These are phyloP conservation scores for Strigamia transsilvanica DNA, from an alignment of 2,888 invertebrate genomes.

Conservation along the genomic window DNA sequence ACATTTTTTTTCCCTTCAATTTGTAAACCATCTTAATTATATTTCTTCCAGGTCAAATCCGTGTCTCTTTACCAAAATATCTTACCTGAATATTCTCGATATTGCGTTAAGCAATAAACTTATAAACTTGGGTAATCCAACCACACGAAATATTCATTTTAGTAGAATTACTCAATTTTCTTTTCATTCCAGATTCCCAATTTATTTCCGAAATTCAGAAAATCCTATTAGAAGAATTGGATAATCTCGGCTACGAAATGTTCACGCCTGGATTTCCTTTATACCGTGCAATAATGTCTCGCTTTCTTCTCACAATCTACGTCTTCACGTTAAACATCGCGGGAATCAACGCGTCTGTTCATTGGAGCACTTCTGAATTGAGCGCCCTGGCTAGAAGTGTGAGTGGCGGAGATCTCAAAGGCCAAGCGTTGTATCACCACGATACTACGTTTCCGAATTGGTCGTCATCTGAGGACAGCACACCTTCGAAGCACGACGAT, in stretches of 20 bases:
- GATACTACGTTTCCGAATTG: constrained; percentile 5
- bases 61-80: constrained; percentile 53
- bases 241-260: neutral
- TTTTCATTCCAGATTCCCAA: neutral
- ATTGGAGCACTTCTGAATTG: constrained; percentile 50
- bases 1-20: neutral
- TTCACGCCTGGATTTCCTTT: constrained; percentile 11
- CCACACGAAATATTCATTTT: neutral
- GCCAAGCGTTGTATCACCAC: neutral
- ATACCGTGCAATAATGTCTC: constrained; percentile 1
- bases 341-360: constrained; percentile 1
- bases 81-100: constrained; percentile 54
- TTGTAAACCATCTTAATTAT: neutral
- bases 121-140: constrained; percentile 50
- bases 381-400: constrained; percentile 29
- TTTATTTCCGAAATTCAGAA: neutral
- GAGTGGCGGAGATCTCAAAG: constrained; percentile 16
- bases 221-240: neutral
- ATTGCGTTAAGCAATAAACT: constrained; percentile 46
- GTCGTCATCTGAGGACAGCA: constrained; percentile 13
- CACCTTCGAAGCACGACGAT: neutral
- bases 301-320: constrained; percentile 12
- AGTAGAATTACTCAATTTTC: neutral
- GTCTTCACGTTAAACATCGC: constrained; percentile 48
- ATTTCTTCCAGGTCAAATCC: constrained; percentile 52